These are phyloP conservation scores for Drosophila suboccidentalis DNA, from an alignment of 2,888 invertebrate genomes.

Conservation along the genomic window DNA sequence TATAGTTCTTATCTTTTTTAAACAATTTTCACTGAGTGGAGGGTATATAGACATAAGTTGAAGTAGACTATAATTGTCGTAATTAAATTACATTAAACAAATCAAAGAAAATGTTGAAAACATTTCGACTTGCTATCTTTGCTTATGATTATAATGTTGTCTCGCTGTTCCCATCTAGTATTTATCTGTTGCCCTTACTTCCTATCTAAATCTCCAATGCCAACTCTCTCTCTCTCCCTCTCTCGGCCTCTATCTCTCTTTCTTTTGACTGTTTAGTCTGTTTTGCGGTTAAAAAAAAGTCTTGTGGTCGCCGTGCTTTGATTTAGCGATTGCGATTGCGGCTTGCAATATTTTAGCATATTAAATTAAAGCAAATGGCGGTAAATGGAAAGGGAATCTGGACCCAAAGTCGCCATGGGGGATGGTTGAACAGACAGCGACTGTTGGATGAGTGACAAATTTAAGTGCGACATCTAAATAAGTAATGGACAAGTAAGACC, in stretches of 20 bases:
- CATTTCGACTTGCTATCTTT: slow-evolving; percentile 37
- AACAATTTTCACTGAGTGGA: background rate
- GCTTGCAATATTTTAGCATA: slow-evolving; percentile 76
- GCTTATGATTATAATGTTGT: slow-evolving; percentile 57
- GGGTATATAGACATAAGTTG: background rate
- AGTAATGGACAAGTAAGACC: slow-evolving; percentile 50
- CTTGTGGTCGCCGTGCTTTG: slow-evolving; percentile 71
- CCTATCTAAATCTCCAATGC: slow-evolving; percentile 8
- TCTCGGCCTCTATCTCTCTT: background rate
- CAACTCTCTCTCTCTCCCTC: slow-evolving; percentile 1
- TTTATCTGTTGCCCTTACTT: slow-evolving; percentile 3
- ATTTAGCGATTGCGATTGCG: slow-evolving; percentile 66
- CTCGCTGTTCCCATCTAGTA: slow-evolving; percentile 3
- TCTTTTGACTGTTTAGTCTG: slow-evolving; percentile 6
- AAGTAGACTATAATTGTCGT: background rate
- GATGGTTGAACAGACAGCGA: slow-evolving; percentile 1
- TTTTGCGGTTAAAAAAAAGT: slow-evolving; percentile 68
- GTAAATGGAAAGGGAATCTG: slow-evolving; percentile 23
- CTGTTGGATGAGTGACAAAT: slow-evolving; percentile 69
- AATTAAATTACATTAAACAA: slow-evolving; percentile 30
- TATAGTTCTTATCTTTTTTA: background rate
- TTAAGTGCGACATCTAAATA: slow-evolving; percentile 78
- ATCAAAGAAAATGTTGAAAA: slow-evolving; percentile 11
- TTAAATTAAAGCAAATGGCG: slow-evolving; percentile 77
- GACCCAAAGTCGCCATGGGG: slow-evolving; percentile 14